These are phyloP conservation scores for Umimayanthus kanabou DNA, from an alignment of 92 coral and sea anemone genomes.

Conservation along the genomic window DNA sequence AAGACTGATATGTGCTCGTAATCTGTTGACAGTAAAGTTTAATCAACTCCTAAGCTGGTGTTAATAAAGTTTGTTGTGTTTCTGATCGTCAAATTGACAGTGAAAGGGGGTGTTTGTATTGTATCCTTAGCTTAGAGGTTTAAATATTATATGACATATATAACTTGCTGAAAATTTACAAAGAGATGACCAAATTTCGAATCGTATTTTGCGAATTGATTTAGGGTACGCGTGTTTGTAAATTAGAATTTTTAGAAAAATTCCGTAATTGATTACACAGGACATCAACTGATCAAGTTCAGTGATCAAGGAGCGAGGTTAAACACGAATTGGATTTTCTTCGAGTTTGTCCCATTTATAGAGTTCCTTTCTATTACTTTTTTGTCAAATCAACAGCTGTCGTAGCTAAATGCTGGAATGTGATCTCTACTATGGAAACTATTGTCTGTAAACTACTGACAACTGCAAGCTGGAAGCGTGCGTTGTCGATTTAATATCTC, in stretches of 20 bases:
- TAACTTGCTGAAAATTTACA: background rate
- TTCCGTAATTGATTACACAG: constrained; percentile 11
- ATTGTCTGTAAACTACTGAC: too few relatives aligned
- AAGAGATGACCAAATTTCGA: background rate
- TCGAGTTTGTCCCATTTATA: background rate
- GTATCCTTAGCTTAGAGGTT: background rate
- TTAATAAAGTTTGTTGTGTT: background rate
- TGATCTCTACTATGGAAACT: background rate
- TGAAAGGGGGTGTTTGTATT: background rate
- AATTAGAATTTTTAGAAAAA: background rate
- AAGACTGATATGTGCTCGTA: constrained; percentile 23
- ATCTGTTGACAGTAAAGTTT: background rate
- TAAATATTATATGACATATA: background rate
- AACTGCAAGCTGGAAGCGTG: background rate
- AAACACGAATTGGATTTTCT: background rate
- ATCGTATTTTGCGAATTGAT: background rate
- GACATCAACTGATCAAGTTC: background rate
- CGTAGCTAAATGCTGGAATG: background rate
- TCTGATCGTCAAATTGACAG: constrained; percentile 18
- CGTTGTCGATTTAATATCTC: background rate
- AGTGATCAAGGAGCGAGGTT: background rate
- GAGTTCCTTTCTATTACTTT: background rate
- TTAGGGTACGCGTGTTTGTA: background rate
- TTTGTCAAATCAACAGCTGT: background rate
- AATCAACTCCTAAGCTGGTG: constrained; percentile 32